Conservation (phyloP, 2,113 vertebrate species). For the Aythya baeri region DNA sequence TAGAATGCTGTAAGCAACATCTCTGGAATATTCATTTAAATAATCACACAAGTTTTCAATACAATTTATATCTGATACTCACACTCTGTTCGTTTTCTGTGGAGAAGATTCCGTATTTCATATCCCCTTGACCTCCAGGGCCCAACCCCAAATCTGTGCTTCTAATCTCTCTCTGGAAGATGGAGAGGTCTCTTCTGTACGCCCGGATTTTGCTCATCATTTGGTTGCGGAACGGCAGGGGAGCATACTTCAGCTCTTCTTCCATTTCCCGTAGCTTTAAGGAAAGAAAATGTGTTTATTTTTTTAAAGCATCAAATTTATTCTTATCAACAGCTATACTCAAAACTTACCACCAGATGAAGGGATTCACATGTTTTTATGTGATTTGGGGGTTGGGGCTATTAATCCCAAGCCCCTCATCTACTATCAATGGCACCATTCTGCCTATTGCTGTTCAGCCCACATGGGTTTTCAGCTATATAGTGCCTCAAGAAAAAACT, state of each 20-base stretch:
- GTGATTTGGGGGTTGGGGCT: background rate
- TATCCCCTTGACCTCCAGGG: constrained; percentile 71
- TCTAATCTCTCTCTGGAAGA: constrained; percentile 90
- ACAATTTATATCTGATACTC: constrained; percentile 54
- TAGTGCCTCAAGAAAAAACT: background rate
- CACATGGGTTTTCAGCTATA: background rate
- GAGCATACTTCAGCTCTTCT: constrained; percentile 88
- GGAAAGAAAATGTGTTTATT: background rate
- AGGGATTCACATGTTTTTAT: background rate
- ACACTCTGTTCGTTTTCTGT: constrained; percentile 89
- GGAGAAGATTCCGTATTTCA: constrained; percentile 79
- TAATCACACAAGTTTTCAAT: background rate
- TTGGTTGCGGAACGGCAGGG: constrained; percentile 84
- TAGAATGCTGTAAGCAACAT: background rate
- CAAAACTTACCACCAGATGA: background rate
- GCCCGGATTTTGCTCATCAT: constrained; percentile 90
- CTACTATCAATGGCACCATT: rapidly evolving
- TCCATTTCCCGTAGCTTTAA: constrained; percentile 93
- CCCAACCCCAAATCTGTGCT: constrained; percentile 74
- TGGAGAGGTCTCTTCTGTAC: constrained; percentile 87
- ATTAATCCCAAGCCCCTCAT: background rate
- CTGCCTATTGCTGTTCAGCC: background rate
- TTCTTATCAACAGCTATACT: background rate
- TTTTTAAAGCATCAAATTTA: background rate
- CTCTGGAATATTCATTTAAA: background rate